These are phyloP conservation scores for Eunapius fragilis DNA, from an alignment of 37 sponge, comb jelly and placozoan species.

Conservation along the genomic window DNA sequence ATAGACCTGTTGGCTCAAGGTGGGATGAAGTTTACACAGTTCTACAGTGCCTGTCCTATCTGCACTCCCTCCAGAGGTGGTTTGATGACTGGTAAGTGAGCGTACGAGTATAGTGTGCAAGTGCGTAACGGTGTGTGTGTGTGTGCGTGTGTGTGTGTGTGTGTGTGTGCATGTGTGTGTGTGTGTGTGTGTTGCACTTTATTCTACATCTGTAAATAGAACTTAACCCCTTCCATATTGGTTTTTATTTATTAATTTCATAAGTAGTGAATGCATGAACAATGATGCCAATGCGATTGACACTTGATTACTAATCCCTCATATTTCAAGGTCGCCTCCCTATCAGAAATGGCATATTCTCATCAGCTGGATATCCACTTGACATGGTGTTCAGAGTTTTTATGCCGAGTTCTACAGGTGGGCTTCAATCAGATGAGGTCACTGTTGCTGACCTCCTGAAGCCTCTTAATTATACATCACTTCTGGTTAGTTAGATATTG, in stretches of 20 bases:
- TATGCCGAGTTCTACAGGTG: conserved; percentile 33
- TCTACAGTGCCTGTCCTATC: conserved; percentile 65
- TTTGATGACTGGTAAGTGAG: conserved; percentile 60
- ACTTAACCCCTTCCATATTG: no score
- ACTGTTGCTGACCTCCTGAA: conserved; percentile 55
- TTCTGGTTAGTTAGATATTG: conserved; percentile 42
- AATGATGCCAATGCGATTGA: no score
- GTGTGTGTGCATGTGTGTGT: no score
- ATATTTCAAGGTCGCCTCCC: conserved; percentile 32
- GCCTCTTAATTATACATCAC: conserved; percentile 54
- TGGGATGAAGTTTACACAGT: conserved; percentile 69
- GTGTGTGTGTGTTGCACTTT: no score
- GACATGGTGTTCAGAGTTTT: conserved; percentile 39
- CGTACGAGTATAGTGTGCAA: background rate
- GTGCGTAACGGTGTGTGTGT: no score
- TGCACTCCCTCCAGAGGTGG: conserved; percentile 71
- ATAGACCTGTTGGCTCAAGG: conserved; percentile 42
- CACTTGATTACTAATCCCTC: background rate
- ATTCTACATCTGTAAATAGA: no score
- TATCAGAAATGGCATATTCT: conserved; percentile 56
- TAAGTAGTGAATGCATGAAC: no score
- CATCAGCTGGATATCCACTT: conserved; percentile 4
- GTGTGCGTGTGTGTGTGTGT: no score
- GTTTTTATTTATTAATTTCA: no score
- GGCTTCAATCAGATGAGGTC: conserved; percentile 54